A percentile compares a stretch with the other conserved stretches of the same genome.
phyloP scores from a whole-genome alignment of 2,113 vertebrate species.

The Zosterops borbonicus region DNA sequence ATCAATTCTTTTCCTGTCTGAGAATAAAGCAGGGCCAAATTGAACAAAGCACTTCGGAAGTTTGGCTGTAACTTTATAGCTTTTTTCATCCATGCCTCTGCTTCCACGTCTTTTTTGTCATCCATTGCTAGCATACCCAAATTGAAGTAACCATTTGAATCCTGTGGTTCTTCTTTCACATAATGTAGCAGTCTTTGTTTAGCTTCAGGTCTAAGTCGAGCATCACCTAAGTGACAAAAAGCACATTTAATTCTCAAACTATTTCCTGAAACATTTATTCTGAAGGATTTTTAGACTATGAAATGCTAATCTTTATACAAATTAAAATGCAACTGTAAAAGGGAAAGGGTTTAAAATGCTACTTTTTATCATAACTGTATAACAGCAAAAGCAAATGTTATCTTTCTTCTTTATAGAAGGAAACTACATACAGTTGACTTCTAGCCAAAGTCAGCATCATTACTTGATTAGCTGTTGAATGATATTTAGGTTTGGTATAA shows the following conservation, averaged over 20 bases:
- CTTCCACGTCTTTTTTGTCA: slow-evolving; percentile 86
- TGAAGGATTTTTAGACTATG: background rate
- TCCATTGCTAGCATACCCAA: slow-evolving; percentile 99
- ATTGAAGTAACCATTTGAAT: slow-evolving; percentile 98
- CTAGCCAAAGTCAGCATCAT: background rate
- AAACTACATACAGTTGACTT: background rate
- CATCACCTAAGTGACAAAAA: slow-evolving; percentile 80
- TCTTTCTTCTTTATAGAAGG: background rate
- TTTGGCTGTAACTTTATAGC: slow-evolving; percentile 88
- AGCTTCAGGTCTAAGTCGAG: slow-evolving; percentile 90
- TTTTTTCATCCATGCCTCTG: slow-evolving; percentile 94
- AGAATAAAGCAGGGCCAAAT: slow-evolving; percentile 93
- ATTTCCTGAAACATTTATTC: background rate
- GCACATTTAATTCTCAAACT: background rate
- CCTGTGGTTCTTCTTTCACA: slow-evolving; percentile 89
- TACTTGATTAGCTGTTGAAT: background rate
- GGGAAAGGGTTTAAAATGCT: background rate
- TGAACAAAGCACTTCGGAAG: slow-evolving; percentile 95
- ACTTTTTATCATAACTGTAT: background rate
- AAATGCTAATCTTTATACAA: background rate
- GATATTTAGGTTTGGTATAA: background rate
- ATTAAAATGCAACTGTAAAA: background rate
- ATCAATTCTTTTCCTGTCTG: slow-evolving; percentile 89
- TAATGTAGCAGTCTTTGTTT: slow-evolving; percentile 90
- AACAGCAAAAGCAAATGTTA: background rate